Percentiles rank a stretch among this genome's conserved stretches.
Evolutionary conservation across 2,888 invertebrate species (phyloP).

Genomic region (Anticlea derivata): DNA sequence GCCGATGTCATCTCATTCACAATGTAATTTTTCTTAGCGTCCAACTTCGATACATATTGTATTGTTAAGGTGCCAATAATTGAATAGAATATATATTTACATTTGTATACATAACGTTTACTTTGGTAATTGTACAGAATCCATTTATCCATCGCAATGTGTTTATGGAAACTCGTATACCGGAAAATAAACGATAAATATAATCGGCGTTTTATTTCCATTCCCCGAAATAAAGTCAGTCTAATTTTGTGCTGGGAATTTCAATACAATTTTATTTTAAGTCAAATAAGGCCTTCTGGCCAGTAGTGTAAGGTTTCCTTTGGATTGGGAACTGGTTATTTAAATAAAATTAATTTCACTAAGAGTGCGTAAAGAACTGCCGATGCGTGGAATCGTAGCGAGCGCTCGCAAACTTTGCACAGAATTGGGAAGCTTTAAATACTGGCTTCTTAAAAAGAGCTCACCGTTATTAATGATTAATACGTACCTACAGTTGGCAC

Average conservation of each 20-base stretch:
- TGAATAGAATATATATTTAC: conserved; percentile 75
- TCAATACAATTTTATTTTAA: conserved; percentile 27
- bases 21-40: conserved; percentile 52
- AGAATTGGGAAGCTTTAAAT: conserved; percentile 31
- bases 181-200: conserved; percentile 71
- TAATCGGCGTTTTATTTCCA: conserved; percentile 50
- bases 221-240: conserved; percentile 33
- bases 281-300: conserved; percentile 18
- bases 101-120: conserved; percentile 78
- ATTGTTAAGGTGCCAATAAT: conserved; percentile 74
- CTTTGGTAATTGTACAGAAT: conserved; percentile 79
- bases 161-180: conserved; percentile 76
- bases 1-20: conserved; percentile 27
- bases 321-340: conserved; percentile 28
- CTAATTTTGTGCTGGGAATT: conserved; percentile 41
- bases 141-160: conserved; percentile 74
- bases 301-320: conserved; percentile 34
- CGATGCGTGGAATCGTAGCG: conserved; percentile 50
- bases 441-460: neutral
- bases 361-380: conserved; percentile 53
- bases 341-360: conserved; percentile 61
- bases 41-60: conserved; percentile 60
- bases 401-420: conserved; percentile 35
- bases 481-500: too few species aligned
- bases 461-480: neutral